Base-by-base conservation (phyloP, 2,888 invertebrate species). In the Caenorhabditis sp. region DNA sequence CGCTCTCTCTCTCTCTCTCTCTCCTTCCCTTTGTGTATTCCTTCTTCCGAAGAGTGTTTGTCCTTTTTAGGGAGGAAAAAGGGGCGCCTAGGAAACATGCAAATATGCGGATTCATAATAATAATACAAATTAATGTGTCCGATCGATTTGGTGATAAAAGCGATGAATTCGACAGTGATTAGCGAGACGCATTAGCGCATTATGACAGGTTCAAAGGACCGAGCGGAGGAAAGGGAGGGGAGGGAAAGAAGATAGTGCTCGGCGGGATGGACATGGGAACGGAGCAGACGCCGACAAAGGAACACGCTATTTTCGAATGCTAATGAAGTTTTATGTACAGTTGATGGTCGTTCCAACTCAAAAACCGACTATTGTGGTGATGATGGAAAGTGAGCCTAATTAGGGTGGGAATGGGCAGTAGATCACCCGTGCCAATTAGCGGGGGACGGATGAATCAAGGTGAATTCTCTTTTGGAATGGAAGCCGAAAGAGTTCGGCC, bases 141-240 rank as follows among this genome's bases (percentile, higher is more conserved):
- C n/a, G n/a, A 65, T 66, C 50, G 66, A 66, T 66, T 22, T 65
- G 41, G 65, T 65, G 65, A 65, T 65, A 63, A 66, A 66, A 66
- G 48, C 9, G 66, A 46, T 27, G 55, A 65, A 52, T 55, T 65
- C 55, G 53, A 63, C 53, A 39, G 55, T 65, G 65, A 65, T 65
- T 65, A 65, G 65, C 65, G 56, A 46, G 13, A 50, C 56, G 66
- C 56, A 66, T 66, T 66, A 66, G 66, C 66, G 66, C 48, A 66
- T 66, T 66, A 66, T 66, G 66, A 66, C 66, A 66, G 66, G 66
- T 66, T 66, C 56, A 66, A 66, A 24, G 20, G 50, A 50, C 39
- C 37, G 48, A 37, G 48, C 43, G 45, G 24, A 35, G 15, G 27
- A 61, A n/a, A 26, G 15, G 30, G 37, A 59, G 45, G 17, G 26